Evolutionary conservation across 2,113 vertebrate genomes (phyloP).

Genomic region (Edolisoma coerulescens): DNA sequence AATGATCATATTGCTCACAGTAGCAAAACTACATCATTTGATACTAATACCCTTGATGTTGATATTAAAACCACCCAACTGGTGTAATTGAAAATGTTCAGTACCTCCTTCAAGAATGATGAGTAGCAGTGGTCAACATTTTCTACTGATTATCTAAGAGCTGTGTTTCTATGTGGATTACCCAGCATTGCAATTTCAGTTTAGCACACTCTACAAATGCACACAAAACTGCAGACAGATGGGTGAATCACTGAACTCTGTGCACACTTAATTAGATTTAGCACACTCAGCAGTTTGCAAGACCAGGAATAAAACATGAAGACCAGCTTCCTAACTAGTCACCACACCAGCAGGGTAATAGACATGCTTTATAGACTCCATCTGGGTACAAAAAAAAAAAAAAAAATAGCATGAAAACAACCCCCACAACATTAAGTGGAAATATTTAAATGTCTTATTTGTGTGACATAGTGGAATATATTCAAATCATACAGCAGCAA

Average conservation of each 20-base stretch:
- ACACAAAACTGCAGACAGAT: background rate
- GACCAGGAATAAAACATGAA: background rate
- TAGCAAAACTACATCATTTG: background rate
- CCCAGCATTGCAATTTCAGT: background rate
- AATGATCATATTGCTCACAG: background rate
- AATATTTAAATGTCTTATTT: background rate
- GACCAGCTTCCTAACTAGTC: background rate
- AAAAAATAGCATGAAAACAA: background rate
- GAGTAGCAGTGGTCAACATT: background rate
- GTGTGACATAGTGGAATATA: background rate
- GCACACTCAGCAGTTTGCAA: background rate
- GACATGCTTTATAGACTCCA: background rate
- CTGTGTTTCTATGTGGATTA: background rate
- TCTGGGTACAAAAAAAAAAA: background rate
- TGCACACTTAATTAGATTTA: background rate
- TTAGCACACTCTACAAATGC: background rate
- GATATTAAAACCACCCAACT: background rate
- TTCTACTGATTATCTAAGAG: background rate
- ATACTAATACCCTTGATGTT: background rate
- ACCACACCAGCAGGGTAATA: background rate
- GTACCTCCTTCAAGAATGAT: background rate
- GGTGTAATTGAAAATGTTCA: background rate
- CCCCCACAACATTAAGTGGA: rapidly evolving
- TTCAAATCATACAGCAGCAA: background rate
- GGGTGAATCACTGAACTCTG: background rate